Evolutionary conservation across 2,797 vertebrate species (phyloP), one percentile per base, ranked within the genome.

Genomic region (Pseudochromis fuscus): DNA sequence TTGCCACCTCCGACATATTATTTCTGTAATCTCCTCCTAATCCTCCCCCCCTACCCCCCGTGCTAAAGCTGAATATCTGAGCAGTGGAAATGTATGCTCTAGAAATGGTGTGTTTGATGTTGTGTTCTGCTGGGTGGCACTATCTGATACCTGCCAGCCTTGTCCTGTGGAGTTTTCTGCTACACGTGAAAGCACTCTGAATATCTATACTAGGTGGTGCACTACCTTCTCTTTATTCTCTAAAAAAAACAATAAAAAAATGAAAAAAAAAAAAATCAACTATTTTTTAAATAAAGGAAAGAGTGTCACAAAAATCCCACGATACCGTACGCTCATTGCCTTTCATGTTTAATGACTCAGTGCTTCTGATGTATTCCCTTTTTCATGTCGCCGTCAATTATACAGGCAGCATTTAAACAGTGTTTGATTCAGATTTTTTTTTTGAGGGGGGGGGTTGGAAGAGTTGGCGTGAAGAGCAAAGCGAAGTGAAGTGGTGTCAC

Each of bases 271-370:
- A n/a, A n/a, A n/a, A 42, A 93, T 91, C 88, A 83, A 88, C 81
- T 93, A 93, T 94, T 95, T 94, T 94, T 93, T 92, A 94, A 94
- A 94, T 94, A 93, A 94, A 94, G 88, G 55, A 91, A 92, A 92
- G 83, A 88, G 92, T 93, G 92, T 94, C 88, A 72, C 86, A 89
- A 92, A 90, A 91, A 79, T 69, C 81, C 82, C 65, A 27, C 31
- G 31, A 78, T 60, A 85, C 74, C 38, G 73, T 81, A 70, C 69
- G 37, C 84, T 90, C 67, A 78, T 87, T 91, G 86, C 66, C 80
- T 92, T 91, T 92, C 79, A 82, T 88, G 81, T 90, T 90, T 78
- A 81, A 77, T 83, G 68, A 86, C 79, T 87, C 51, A 3, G 75
- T 77, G 57, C 68, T 84, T 45, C 67, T 35, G 70, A 79, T 75